Percentiles rank a stretch among this genome's conserved stretches.
These are phyloP conservation scores for Manacus vitellinus DNA, from an alignment of 2,113 vertebrate genomes.

Conservation along the genomic window DNA sequence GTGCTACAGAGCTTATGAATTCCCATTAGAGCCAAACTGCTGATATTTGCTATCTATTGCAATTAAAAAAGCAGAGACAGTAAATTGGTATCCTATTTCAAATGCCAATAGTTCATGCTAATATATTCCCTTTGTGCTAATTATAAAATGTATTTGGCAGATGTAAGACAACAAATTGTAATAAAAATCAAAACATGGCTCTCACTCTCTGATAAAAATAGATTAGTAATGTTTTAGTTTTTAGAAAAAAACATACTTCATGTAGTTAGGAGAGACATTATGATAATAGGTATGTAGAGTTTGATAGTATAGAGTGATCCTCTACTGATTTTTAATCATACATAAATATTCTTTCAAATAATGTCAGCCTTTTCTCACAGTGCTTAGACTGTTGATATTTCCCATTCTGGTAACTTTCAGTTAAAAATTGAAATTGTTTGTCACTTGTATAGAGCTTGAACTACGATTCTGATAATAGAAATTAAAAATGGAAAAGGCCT, in stretches of 20 bases:
- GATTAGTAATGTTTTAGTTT: neutral
- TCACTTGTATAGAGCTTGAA: neutral
- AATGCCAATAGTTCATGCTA: neutral
- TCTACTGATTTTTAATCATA: neutral
- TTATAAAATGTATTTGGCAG: neutral
- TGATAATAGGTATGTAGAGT: neutral
- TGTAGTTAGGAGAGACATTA: neutral
- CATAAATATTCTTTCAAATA: neutral
- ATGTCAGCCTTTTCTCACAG: neutral
- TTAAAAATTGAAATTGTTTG: neutral
- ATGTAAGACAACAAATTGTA: neutral
- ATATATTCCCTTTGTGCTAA: neutral
- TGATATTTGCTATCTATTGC: neutral
- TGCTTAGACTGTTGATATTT: neutral
- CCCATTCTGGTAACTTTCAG: neutral
- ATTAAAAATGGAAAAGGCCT: neutral
- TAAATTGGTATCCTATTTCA: neutral
- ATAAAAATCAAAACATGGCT: neutral
- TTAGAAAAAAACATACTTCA: neutral
- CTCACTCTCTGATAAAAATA: neutral
- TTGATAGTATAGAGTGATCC: neutral
- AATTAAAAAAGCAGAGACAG: neutral
- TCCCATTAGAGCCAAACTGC: neutral
- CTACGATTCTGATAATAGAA: neutral
- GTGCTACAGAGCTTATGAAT: neutral